These are phyloP conservation scores for Thumatha senex DNA, from an alignment of 2,888 invertebrate genomes.

Conservation along the genomic window DNA sequence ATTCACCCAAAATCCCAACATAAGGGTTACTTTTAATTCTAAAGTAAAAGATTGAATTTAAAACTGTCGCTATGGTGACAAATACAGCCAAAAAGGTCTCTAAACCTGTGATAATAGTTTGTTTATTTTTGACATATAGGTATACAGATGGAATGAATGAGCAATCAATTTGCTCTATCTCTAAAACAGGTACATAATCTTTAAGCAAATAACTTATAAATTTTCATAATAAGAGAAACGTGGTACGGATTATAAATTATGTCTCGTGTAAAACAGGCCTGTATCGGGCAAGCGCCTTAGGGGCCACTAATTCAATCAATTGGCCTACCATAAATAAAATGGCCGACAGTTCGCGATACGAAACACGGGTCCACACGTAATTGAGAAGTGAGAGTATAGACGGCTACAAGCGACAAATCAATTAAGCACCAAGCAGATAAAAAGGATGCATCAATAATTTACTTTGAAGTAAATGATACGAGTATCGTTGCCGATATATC, in stretches of 20 bases:
- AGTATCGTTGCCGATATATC: slow-evolving; percentile 35
- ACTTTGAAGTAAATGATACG: slow-evolving; percentile 58
- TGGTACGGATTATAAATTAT: slow-evolving; percentile 64
- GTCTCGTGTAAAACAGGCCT: slow-evolving; percentile 59
- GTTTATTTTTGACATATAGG: too few species aligned
- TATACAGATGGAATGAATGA: neutral
- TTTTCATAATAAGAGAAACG: slow-evolving; percentile 49
- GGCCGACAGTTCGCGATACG: slow-evolving; percentile 71
- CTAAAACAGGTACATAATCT: neutral
- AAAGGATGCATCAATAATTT: slow-evolving; percentile 74
- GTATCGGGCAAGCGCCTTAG: slow-evolving; percentile 69
- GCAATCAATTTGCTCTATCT: neutral
- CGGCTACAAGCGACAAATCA: slow-evolving; percentile 77
- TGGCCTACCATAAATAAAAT: slow-evolving; percentile 76
- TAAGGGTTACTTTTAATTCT: too few species aligned
- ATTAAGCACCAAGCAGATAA: slow-evolving; percentile 72
- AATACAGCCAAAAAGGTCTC: too few species aligned
- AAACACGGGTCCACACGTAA: slow-evolving; percentile 65
- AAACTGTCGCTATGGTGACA: too few species aligned
- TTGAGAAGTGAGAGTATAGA: slow-evolving; percentile 73
- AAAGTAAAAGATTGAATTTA: too few species aligned
- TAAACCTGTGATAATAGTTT: too few species aligned
- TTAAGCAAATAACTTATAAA: slow-evolving; percentile 36
- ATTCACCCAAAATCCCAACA: too few species aligned
- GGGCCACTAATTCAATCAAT: slow-evolving; percentile 82